phyloP scores from a whole-genome alignment of 2,113 vertebrate genomes.

The Brachyistius frenatus region DNA sequence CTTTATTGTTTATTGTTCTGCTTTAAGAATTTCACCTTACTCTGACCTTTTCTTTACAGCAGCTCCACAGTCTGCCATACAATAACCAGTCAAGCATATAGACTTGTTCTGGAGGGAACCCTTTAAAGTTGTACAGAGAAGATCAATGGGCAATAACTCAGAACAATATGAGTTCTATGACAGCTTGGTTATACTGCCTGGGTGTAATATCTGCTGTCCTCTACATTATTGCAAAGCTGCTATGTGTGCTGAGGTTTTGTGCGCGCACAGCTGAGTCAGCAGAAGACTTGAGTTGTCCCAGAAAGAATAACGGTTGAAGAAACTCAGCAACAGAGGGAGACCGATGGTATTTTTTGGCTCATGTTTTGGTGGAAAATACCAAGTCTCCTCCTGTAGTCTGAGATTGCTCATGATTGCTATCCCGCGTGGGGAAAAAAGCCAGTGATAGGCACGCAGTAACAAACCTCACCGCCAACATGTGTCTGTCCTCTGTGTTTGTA shows the following conservation, averaged over 20 bases:
- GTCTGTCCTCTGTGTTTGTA: neutral
- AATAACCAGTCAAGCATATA: neutral
- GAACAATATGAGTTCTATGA: neutral
- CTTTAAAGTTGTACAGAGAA: neutral
- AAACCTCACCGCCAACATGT: neutral
- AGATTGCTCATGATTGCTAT: conserved; percentile 6
- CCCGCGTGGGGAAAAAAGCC: neutral
- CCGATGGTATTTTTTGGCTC: conserved; percentile 8
- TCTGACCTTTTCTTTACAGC: conserved; percentile 14
- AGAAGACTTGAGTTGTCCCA: neutral
- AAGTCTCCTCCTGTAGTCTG: conserved; percentile 8
- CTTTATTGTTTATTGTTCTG: neutral
- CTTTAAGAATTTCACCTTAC: conserved; percentile 10
- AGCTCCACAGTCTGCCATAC: neutral
- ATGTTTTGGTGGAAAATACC: conserved; percentile 18
- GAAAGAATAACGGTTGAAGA: conserved; percentile 19
- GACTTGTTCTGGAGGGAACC: neutral
- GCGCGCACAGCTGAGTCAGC: conserved; percentile 1
- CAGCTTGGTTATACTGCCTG: neutral
- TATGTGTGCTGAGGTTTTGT: neutral
- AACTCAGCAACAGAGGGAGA: conserved; percentile 10
- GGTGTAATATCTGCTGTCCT: neutral
- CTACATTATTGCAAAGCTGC: neutral
- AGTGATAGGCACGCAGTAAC: neutral
- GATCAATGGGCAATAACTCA: neutral